Conservation (phyloP, 2,113 vertebrate genomes). For the Amazona guildingii region DNA sequence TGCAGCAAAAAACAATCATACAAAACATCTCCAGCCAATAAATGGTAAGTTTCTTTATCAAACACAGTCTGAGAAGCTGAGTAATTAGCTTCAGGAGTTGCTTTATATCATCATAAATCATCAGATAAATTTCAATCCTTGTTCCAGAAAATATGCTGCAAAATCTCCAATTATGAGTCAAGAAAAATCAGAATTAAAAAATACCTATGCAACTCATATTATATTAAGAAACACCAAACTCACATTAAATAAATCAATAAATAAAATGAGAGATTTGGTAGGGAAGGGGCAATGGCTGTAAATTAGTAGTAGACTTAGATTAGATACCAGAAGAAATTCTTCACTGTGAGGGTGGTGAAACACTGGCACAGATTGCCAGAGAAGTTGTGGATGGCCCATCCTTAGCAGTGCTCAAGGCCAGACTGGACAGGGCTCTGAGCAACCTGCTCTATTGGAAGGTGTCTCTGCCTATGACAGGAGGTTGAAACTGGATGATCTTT, state of each 20-base stretch:
- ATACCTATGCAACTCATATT: neutral
- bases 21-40: neutral
- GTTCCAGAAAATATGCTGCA: neutral
- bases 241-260: neutral
- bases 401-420: neutral
- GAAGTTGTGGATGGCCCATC: neutral
- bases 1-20: neutral
- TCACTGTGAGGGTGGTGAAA: neutral
- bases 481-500: neutral
- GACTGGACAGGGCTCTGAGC: neutral
- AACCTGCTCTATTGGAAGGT: neutral
- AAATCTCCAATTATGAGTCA: neutral
- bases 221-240: neutral
- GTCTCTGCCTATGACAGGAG: neutral
- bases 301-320: neutral
- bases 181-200: neutral
- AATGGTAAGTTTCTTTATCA: neutral
- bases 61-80: neutral
- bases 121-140: neutral
- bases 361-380: neutral
- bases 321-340: neutral
- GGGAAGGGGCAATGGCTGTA: neutral
- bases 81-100: constrained; percentile 3
- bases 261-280: neutral
- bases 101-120: neutral